Conservation (phyloP, 92 coral and sea anemone species). For the Nematostella vectensis region DNA sequence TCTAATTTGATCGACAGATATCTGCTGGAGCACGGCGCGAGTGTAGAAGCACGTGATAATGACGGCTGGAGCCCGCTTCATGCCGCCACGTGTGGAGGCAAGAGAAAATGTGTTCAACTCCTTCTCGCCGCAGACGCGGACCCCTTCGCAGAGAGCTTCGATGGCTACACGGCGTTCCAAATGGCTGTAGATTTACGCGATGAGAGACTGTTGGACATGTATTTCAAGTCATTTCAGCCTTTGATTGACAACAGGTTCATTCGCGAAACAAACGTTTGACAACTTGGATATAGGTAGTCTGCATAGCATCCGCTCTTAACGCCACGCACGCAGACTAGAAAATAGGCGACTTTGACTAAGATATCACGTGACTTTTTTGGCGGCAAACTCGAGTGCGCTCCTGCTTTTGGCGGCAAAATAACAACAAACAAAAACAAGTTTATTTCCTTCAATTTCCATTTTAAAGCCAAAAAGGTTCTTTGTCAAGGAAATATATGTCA, state of each 20-base stretch:
- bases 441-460: no score
- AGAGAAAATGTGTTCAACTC: constrained; percentile 41
- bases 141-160: constrained; percentile 49
- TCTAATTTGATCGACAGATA: constrained; percentile 5
- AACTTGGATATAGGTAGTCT: neutral
- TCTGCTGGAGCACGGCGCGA: constrained; percentile 59
- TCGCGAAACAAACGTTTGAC: constrained; percentile 33
- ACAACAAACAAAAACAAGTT: no score
- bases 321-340: neutral
- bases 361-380: no score
- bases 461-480: no score
- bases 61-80: constrained; percentile 84
- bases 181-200: constrained; percentile 69
- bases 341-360: neutral
- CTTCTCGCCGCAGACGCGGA: constrained; percentile 46
- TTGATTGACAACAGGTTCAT: constrained; percentile 22
- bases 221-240: constrained; percentile 43
- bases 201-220: constrained; percentile 48
- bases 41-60: constrained; percentile 50
- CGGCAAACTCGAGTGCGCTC: neutral
- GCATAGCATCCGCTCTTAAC: no score
- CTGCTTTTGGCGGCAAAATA: no score
- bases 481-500: no score
- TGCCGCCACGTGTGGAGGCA: constrained; percentile 71
- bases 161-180: constrained; percentile 73